Conservation (phyloP, 2,113 vertebrate species). For the Rhagologus leucostigma region DNA sequence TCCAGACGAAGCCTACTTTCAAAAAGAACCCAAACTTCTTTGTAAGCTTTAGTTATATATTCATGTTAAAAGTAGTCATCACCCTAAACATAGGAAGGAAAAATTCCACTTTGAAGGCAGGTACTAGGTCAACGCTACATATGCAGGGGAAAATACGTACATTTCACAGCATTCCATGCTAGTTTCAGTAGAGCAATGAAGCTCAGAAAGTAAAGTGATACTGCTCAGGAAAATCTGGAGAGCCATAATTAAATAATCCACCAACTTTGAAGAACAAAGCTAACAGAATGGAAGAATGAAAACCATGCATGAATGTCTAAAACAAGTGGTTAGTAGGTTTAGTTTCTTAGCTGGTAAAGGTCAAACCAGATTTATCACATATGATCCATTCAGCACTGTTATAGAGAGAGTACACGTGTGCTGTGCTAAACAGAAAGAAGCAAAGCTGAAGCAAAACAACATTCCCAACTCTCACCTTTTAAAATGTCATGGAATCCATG, state of each 20-base stretch:
- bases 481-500: constrained; percentile 86
- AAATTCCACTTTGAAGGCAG: background rate
- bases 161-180: background rate
- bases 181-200: background rate
- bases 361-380: background rate
- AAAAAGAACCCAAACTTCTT: background rate
- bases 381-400: background rate
- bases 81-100: background rate
- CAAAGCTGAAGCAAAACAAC: background rate
- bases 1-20: background rate
- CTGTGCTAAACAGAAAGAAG: background rate
- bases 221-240: background rate
- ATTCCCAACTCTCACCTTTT: constrained; percentile 79
- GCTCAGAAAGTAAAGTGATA: background rate
- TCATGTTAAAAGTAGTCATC: background rate
- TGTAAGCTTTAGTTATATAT: background rate
- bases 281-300: background rate
- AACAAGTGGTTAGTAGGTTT: background rate
- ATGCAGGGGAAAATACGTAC: background rate
- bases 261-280: background rate
- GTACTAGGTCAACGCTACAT: background rate
- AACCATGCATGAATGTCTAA: background rate
- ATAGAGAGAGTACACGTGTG: rapidly evolving
- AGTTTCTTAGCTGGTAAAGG: background rate
- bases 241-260: background rate